Percentiles rank a stretch among this genome's conserved stretches.
Evolutionary conservation across 2,888 invertebrate genomes (phyloP).

Genomic region (Cryptocephalus moraei): DNA sequence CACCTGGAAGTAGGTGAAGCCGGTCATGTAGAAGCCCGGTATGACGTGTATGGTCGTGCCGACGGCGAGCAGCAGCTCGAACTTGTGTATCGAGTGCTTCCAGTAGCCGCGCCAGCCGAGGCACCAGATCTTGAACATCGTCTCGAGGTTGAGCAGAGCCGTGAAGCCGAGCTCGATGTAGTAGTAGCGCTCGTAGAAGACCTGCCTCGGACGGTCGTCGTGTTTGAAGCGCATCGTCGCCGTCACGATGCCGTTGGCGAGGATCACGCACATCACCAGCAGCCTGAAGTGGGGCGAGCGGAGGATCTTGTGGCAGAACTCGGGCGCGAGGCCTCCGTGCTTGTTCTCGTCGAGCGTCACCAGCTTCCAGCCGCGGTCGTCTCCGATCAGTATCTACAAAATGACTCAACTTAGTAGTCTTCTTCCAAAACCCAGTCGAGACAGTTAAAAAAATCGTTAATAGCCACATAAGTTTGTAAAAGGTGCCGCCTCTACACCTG

Average conservation of each 20-base stretch:
- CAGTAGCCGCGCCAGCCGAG: slow-evolving; percentile 92
- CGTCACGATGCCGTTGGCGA: slow-evolving; percentile 92
- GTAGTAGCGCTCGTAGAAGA: slow-evolving; percentile 85
- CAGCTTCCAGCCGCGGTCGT: slow-evolving; percentile 91
- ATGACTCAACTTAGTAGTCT: background rate
- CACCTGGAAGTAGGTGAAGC: slow-evolving; percentile 94
- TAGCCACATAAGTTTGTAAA: too few relatives aligned
- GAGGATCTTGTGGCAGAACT: slow-evolving; percentile 73
- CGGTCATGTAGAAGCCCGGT: slow-evolving; percentile 84
- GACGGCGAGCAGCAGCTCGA: slow-evolving; percentile 85
- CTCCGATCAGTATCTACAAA: slow-evolving; percentile 72
- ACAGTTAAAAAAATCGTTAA: too few relatives aligned
- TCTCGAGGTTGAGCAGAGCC: slow-evolving; percentile 86
- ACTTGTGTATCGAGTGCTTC: slow-evolving; percentile 94
- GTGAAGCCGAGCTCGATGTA: slow-evolving; percentile 94
- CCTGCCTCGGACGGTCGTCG: slow-evolving; percentile 69
- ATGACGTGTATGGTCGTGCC: slow-evolving; percentile 92
- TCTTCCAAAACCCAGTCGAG: too few relatives aligned
- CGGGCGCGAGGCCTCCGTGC: slow-evolving; percentile 78
- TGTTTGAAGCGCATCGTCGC: slow-evolving; percentile 94
- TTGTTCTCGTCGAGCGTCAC: slow-evolving; percentile 96
- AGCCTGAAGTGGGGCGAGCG: slow-evolving; percentile 88
- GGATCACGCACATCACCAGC: slow-evolving; percentile 86
- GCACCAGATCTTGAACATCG: slow-evolving; percentile 95
- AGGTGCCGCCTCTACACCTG: too few relatives aligned